Evolutionary conservation across 1,140 invertebrate species (phyloP).

Genomic region (Drosophila micromelanica): DNA sequence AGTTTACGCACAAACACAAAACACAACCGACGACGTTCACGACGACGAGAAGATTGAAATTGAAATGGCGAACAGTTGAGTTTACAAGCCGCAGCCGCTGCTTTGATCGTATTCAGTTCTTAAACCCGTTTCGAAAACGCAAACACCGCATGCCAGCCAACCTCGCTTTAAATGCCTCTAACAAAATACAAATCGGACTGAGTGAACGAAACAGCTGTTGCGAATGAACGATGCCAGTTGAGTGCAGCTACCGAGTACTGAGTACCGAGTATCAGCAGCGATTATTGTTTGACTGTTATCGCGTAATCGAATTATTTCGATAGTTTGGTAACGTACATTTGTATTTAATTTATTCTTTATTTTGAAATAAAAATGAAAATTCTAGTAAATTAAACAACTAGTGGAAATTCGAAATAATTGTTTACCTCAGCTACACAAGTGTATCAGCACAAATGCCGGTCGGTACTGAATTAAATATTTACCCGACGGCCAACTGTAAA

Average conservation of each 20-base stretch:
- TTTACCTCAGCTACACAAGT: too few relatives aligned
- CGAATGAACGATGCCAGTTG: conserved; percentile 1
- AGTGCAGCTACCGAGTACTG: conserved; percentile 6
- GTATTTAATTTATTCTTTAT: too few relatives aligned
- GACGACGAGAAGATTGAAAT: conserved; percentile 49
- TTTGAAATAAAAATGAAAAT: too few relatives aligned
- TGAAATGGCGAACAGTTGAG: conserved; percentile 39
- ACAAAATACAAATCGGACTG: conserved; percentile 24
- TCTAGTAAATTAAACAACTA: too few relatives aligned
- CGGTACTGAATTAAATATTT: too few relatives aligned
- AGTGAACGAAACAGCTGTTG: conserved; percentile 37
- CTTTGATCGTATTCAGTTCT: conserved; percentile 46
- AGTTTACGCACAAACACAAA: conserved; percentile 19
- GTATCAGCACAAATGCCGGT: too few relatives aligned
- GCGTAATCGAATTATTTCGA: too few relatives aligned
- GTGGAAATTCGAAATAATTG: too few relatives aligned
- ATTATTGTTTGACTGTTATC: not conserved
- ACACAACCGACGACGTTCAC: conserved; percentile 45
- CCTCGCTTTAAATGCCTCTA: conserved; percentile 29
- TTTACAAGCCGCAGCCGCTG: conserved; percentile 25
- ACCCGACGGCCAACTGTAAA: too few relatives aligned
- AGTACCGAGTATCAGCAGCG: conserved; percentile 5
- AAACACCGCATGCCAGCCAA: conserved; percentile 36
- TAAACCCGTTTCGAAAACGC: conserved; percentile 50
- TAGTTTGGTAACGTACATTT: too few relatives aligned